Evolutionary conservation across 2,888 invertebrate genomes (phyloP), one percentile per base, ranked within the genome.

Genomic region (Hoplodrina ambigua): DNA sequence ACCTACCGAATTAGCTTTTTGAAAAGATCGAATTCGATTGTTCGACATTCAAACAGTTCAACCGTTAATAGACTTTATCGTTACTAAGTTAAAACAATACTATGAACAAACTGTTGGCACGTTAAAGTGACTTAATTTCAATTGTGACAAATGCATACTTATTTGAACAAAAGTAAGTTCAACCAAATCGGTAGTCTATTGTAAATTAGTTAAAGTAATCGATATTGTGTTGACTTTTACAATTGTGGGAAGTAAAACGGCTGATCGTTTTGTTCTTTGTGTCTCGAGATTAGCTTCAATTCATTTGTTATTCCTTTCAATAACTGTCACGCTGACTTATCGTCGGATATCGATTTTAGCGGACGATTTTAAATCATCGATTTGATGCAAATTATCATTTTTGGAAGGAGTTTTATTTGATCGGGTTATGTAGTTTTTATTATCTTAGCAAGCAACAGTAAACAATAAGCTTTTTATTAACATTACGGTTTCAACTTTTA

Each of bases 231-330:
- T 62, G 61, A 59, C 57, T 72, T 54, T 52, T 59, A 65, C 33
- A 59, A 49, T 25, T 55, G 57, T 68, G 78, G 57, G 78, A 78
- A 64, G n/a, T 63, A 33, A 30, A 54, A 15, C 78, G 68, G 67
- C 54, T 77, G 81, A 55, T 57, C 15, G 19, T 57, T 63, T 67
- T 71, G 81, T 62, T 44, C 50, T 49, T 50, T 57, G 41, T 52
- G 55, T 67, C 30, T 19, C 44, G 0, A 55, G 57, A 72, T 72
- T 64, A 62, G 57, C 37, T 72, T 6, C 30, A 20, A 71, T 30
- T 52, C 37, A 46, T 75, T 80, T 65, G 44, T 72, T 67, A 75
- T 75, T 50, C 25, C 68, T 72, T 72, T 56, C 53, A 64, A 69
- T 69, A 65, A 61, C 53, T 57, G 56, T 69, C 50, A 25, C 50